Conservation (phyloP, 2,888 invertebrate genomes). For the Agapostemon virescens region DNA sequence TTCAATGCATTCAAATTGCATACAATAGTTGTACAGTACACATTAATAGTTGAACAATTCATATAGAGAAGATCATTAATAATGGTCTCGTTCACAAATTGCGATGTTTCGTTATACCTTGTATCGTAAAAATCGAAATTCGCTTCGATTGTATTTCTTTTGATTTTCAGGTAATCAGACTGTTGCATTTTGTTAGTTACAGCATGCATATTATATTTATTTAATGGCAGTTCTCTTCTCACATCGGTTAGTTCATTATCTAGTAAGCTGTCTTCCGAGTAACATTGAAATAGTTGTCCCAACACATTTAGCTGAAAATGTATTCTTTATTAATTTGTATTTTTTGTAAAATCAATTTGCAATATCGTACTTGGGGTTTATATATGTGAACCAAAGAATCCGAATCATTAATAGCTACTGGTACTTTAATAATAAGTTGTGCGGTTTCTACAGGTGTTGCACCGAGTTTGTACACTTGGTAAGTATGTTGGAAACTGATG, state of each 20-base stretch:
- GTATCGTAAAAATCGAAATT: not conserved
- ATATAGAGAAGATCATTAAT: constrained; percentile 51
- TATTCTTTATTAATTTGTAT: not conserved
- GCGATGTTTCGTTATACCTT: not conserved
- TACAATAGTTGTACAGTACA: constrained; percentile 62
- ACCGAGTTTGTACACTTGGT: constrained; percentile 70
- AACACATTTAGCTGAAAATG: constrained; percentile 60
- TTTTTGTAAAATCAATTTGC: not conserved
- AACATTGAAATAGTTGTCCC: constrained; percentile 63
- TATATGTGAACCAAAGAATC: constrained; percentile 54
- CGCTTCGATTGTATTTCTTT: constrained; percentile 15
- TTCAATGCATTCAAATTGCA: constrained; percentile 65
- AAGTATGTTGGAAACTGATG: constrained; percentile 69
- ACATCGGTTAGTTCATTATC: not conserved
- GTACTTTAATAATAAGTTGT: constrained; percentile 63
- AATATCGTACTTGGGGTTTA: constrained; percentile 60
- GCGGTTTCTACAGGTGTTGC: constrained; percentile 65
- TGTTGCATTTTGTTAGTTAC: not conserved
- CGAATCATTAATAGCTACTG: constrained; percentile 49
- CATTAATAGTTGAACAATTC: constrained; percentile 65
- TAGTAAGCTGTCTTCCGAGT: constrained; percentile 24
- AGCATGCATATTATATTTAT: constrained; percentile 13
- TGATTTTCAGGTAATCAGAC: not conserved
- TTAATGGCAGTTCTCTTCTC: not conserved
- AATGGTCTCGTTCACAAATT: not conserved